Base-by-base conservation (phyloP, 2,797 vertebrate genomes). In the Thripadectes ignobilis region DNA sequence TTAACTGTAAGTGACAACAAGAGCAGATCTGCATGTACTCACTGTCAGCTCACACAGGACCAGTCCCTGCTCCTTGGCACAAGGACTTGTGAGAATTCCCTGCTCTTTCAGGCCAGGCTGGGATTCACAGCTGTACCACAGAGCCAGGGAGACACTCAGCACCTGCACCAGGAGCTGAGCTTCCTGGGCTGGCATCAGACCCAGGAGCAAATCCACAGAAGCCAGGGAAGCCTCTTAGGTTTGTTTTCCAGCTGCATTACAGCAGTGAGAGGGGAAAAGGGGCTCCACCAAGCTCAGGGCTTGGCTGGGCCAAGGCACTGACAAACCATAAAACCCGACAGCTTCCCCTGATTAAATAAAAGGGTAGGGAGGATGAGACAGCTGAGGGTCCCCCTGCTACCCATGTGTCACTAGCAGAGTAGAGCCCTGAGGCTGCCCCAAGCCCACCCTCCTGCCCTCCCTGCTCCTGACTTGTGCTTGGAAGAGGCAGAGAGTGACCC, bases 11-110 rank as follows among this genome's bases (percentile, higher is more conserved):
- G 81, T 18, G 85, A 52, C 76, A 72, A 90, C 48, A 18, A 43
- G 58, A 91, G 92, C 74, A 54, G 95, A 65, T 45, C 80, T 68
- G 88, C 21, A 2, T 41, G 65, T 27, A 26, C 91, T 74, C 51
- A 8, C 77, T 48, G 87, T 20, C 86, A 73, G 88, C 85, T 52
- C 1, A 17, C 0, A 4, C 66, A 45, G 84, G 62, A 32, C 34
- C 55, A 11, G 30, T 3, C 66, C 61, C 76, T 36, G 67, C 26
- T 82, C 87, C 76, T 34, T 38, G 76, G 77, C 57, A 2, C 23
- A 0, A 6, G 20, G 62, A 10, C 24, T 15, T 27, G 90, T 82
- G 68, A 34, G 21, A 38, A 61, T 73, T 79, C 45, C 34, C 30
- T 13, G 81, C 61, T 41, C 34, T 65, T 67, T 34, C 15, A 2